phyloP scores from a whole-genome alignment of 2,888 invertebrate genomes.

The Baronia brevicornis region DNA sequence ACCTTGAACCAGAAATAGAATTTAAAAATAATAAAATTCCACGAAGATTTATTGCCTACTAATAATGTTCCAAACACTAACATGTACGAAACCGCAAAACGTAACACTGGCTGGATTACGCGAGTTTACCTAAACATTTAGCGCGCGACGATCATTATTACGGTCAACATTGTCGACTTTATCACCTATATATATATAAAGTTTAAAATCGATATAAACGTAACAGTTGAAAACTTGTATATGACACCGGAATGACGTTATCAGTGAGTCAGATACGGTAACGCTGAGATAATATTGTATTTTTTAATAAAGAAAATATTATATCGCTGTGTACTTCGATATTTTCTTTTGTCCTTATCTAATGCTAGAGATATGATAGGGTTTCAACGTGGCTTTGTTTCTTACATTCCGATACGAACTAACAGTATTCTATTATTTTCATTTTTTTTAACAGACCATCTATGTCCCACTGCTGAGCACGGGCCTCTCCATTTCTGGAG shows the following conservation, averaged over 20 bases:
- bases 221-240: conserved; percentile 1
- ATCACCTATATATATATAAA: neutral
- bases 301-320: conserved; percentile 10
- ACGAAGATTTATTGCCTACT: too few relatives aligned
- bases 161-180: neutral
- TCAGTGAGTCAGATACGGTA: conserved; percentile 31
- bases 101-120: conserved; percentile 6
- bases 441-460: too few relatives aligned
- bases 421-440: too few relatives aligned
- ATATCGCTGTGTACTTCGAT: neutral
- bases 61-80: too few relatives aligned
- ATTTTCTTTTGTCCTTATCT: conserved; percentile 5
- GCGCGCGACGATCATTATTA: conserved; percentile 2
- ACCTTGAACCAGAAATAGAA: too few relatives aligned
- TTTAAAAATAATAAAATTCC: too few relatives aligned
- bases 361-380: conserved; percentile 2
- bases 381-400: conserved; percentile 6
- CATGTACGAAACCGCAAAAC: conserved; percentile 6
- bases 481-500: too few relatives aligned
- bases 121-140: conserved; percentile 18
- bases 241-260: conserved; percentile 27
- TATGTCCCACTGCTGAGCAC: too few relatives aligned
- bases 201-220: neutral
- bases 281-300: conserved; percentile 13
- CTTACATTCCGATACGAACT: neutral